Conservation (phyloP, 2,113 vertebrate species). For the Myocastor coypus region DNA sequence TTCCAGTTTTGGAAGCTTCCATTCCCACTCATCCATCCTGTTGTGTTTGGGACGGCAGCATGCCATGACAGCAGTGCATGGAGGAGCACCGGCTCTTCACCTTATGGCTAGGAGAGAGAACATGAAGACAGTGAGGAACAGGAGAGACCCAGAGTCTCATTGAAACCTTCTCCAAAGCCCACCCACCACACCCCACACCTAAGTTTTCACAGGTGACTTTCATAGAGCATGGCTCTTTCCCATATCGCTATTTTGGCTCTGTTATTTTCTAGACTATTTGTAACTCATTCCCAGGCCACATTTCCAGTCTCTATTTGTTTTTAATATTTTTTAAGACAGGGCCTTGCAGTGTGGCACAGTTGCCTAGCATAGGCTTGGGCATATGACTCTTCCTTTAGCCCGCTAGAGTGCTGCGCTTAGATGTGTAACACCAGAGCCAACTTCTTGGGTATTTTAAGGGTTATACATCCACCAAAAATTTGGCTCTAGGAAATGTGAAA, state of each 20-base stretch:
- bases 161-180: background rate
- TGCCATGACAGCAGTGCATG: rapidly evolving
- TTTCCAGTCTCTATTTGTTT: background rate
- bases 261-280: background rate
- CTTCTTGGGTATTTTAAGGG: background rate
- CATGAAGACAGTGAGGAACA: background rate
- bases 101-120: background rate
- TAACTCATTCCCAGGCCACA: background rate
- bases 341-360: background rate
- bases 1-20: background rate
- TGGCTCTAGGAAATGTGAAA: background rate
- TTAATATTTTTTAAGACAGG: background rate
- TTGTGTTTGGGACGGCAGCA: background rate
- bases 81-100: background rate
- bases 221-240: background rate
- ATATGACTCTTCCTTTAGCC: background rate
- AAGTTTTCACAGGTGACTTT: background rate
- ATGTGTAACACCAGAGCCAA: background rate
- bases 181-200: background rate
- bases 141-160: background rate
- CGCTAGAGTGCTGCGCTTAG: background rate
- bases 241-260: background rate
- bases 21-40: background rate
- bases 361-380: background rate
- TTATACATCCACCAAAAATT: background rate